Percentiles rank a stretch among this genome's conserved stretches.
Conservation (phyloP, 2,113 vertebrate genomes). For the Neogale vison region DNA sequence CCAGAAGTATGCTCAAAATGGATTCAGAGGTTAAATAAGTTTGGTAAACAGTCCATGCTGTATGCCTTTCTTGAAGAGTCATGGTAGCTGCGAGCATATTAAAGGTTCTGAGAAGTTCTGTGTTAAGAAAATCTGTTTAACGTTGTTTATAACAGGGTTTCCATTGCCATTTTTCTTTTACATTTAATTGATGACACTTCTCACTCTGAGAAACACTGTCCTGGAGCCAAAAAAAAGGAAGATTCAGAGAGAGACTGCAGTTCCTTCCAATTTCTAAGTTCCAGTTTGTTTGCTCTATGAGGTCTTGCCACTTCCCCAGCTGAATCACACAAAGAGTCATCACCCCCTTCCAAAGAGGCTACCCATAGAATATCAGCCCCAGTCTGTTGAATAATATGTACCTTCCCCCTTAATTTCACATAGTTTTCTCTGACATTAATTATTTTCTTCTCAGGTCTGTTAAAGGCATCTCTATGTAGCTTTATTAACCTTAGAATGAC, state of each 20-base stretch:
- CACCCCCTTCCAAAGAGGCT: not conserved
- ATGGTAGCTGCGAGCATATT: not conserved
- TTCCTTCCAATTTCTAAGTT: not conserved
- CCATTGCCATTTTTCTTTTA: not conserved
- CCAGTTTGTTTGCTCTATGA: not conserved
- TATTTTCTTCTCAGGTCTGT: not conserved
- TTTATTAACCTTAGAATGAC: not conserved
- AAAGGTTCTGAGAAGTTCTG: not conserved
- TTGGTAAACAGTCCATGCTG: not conserved
- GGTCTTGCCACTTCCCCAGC: not conserved
- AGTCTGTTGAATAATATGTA: not conserved
- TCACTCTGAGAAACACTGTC: not conserved
- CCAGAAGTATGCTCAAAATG: not conserved
- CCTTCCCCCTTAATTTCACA: not conserved
- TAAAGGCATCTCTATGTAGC: not conserved
- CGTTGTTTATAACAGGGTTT: not conserved
- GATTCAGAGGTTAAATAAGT: not conserved
- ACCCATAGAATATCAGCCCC: not conserved
- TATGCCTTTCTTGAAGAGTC: not conserved
- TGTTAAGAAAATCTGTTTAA: not conserved
- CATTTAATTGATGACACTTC: not conserved
- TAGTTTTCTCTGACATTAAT: not conserved
- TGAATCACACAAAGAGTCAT: not conserved
- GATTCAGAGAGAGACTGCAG: not conserved
- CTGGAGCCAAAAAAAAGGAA: not conserved